Conservation (phyloP, 2,113 vertebrate species). For the Daphoenositta chrysoptera region DNA sequence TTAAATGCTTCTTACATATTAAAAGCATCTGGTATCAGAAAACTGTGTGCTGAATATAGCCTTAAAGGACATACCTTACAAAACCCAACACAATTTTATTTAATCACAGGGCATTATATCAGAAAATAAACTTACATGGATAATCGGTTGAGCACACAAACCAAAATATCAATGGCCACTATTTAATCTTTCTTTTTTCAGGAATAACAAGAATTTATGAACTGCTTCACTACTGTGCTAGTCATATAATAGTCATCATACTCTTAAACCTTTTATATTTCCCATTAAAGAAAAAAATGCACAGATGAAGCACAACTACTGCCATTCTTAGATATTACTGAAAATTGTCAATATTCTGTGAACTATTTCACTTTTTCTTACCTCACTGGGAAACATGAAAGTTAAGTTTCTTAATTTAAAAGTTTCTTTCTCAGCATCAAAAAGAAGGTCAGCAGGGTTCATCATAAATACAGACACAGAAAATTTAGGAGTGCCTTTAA, state of each 20-base stretch:
- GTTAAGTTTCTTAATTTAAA: neutral
- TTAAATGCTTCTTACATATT: neutral
- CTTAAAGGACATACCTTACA: neutral
- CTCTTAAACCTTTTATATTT: neutral
- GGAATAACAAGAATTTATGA: neutral
- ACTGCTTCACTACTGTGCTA: neutral
- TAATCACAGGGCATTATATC: neutral
- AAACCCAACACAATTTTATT: neutral
- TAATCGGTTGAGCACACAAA: neutral
- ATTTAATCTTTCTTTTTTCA: neutral
- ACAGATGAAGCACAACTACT: neutral
- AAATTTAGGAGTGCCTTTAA: neutral
- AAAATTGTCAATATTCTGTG: neutral
- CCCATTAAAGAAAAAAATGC: neutral
- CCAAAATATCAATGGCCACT: neutral
- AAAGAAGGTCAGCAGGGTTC: neutral
- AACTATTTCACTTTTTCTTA: neutral
- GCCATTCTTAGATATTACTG: neutral
- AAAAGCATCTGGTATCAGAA: neutral
- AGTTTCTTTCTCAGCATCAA: neutral
- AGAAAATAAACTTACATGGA: neutral
- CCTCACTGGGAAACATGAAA: neutral
- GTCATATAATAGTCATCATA: neutral
- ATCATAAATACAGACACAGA: neutral
- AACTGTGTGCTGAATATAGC: neutral